phyloP scores from a whole-genome alignment of 2,888 invertebrate genomes.

The Andrena trimmerana region DNA sequence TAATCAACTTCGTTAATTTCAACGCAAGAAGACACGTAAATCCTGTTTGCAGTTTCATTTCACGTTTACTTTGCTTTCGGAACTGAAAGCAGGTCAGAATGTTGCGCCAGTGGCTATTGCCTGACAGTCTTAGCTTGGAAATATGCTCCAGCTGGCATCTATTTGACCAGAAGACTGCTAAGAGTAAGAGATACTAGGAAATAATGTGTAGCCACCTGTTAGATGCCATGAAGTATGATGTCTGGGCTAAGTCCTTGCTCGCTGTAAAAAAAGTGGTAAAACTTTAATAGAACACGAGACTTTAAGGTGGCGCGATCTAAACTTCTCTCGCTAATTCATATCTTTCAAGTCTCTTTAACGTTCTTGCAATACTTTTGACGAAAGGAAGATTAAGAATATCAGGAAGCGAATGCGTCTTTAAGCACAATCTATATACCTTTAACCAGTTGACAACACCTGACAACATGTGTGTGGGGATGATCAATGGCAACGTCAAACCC shows the following conservation, averaged over 20 bases:
- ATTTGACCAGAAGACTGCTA: constrained; percentile 75
- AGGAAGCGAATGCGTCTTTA: not conserved
- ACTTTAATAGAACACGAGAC: constrained; percentile 14
- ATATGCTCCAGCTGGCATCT: constrained; percentile 70
- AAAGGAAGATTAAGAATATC: constrained; percentile 1
- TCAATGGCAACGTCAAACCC: constrained; percentile 99
- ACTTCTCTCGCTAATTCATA: not conserved
- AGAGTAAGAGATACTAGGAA: constrained; percentile 75
- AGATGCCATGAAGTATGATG: constrained; percentile 99
- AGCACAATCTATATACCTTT: constrained; percentile 89
- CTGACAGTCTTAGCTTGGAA: constrained; percentile 71
- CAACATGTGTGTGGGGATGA: constrained; percentile 99
- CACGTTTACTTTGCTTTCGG: constrained; percentile 64
- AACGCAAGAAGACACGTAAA: not conserved
- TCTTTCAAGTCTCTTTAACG: not conserved
- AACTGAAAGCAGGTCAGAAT: constrained; percentile 64
- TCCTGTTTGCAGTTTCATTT: constrained; percentile 13
- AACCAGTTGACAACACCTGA: constrained; percentile 97
- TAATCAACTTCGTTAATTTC: not conserved
- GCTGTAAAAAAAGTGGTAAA: constrained; percentile 87
- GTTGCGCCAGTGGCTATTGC: constrained; percentile 73
- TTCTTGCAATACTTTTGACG: not conserved
- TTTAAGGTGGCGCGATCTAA: not conserved
- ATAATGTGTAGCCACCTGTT: constrained; percentile 90
- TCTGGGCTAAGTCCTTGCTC: constrained; percentile 98